Percentiles rank a stretch among this genome's conserved stretches.
Conservation (phyloP, 2,888 invertebrate genomes). For the Trissoscelio sp. region DNA sequence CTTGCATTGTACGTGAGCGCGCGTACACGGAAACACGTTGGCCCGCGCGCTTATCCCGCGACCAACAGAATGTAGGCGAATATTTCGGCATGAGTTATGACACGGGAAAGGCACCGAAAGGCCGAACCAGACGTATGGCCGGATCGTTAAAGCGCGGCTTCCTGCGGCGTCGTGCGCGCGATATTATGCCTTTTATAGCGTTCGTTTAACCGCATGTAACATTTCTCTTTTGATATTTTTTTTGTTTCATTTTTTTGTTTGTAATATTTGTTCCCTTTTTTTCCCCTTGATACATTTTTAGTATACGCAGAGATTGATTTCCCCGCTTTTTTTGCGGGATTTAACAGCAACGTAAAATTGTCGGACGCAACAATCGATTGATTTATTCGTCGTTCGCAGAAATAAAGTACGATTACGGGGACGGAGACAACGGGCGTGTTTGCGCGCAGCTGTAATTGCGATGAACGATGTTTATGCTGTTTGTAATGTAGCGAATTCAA, state of each 20-base stretch:
- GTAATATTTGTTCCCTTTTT: slow-evolving; percentile 2
- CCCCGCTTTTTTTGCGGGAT: slow-evolving; percentile 16
- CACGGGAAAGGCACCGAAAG: slow-evolving; percentile 62
- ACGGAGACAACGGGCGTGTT: slow-evolving; percentile 29
- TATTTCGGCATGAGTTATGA: slow-evolving; percentile 80
- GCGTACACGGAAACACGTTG: slow-evolving; percentile 45
- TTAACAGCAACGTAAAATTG: slow-evolving; percentile 51
- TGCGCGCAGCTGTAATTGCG: slow-evolving; percentile 33
- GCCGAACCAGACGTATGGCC: slow-evolving; percentile 58
- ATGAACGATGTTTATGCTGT: slow-evolving; percentile 39
- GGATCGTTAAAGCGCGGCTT: slow-evolving; percentile 68
- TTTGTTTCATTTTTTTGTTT: neutral
- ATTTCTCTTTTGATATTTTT: neutral
- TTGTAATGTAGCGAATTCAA: slow-evolving; percentile 36
- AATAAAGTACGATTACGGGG: slow-evolving; percentile 36
- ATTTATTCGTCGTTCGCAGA: slow-evolving; percentile 37
- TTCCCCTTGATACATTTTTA: slow-evolving; percentile 17
- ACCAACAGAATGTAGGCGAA: slow-evolving; percentile 79
- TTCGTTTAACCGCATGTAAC: slow-evolving; percentile 13
- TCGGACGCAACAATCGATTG: slow-evolving; percentile 41
- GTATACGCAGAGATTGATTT: slow-evolving; percentile 17
- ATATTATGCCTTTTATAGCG: slow-evolving; percentile 53
- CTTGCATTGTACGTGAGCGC: slow-evolving; percentile 64
- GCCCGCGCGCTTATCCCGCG: slow-evolving; percentile 55
- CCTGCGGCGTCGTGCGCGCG: slow-evolving; percentile 63